A percentile compares a stretch with the other conserved stretches of the same genome.
These are phyloP conservation scores for Dioctria rufipes DNA, from an alignment of 2,888 invertebrate species.

Conservation along the genomic window DNA sequence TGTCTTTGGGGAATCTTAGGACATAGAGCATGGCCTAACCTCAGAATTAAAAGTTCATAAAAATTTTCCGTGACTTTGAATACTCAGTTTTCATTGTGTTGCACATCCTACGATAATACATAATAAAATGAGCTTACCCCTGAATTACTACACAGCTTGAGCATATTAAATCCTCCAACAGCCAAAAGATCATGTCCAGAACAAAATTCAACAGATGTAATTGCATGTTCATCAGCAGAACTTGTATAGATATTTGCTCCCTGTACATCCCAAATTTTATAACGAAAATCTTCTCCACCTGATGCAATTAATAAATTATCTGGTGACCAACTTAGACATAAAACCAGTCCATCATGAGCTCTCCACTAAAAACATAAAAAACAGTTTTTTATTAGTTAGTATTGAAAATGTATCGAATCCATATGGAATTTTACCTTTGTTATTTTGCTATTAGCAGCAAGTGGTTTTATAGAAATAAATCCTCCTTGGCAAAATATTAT, in stretches of 20 bases:
- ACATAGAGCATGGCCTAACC: no score
- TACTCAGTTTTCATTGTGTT: neutral
- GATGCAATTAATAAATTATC: slow-evolving; percentile 93
- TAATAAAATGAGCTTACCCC: slow-evolving; percentile 77
- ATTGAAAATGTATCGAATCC: neutral
- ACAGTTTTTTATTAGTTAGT: neutral
- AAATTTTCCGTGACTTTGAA: no score
- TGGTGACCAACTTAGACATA: slow-evolving; percentile 96
- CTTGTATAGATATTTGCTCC: slow-evolving; percentile 92
- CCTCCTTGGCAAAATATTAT: slow-evolving; percentile 81
- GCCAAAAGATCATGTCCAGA: slow-evolving; percentile 93
- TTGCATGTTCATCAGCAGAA: slow-evolving; percentile 88
- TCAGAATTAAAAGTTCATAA: no score
- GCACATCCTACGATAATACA: neutral
- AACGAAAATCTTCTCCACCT: slow-evolving; percentile 93
- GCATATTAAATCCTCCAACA: slow-evolving; percentile 92
- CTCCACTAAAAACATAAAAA: slow-evolving; percentile 80
- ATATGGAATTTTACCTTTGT: slow-evolving; percentile 74
- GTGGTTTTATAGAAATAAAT: slow-evolving; percentile 78
- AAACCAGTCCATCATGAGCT: slow-evolving; percentile 94
- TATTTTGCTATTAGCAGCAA: slow-evolving; percentile 82
- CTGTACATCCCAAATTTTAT: slow-evolving; percentile 91
- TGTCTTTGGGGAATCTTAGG: no score
- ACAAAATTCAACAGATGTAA: slow-evolving; percentile 92
- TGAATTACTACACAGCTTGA: slow-evolving; percentile 92